Evolutionary conservation across 2,888 invertebrate genomes (phyloP).

Genomic region (Agrotis clavis): DNA sequence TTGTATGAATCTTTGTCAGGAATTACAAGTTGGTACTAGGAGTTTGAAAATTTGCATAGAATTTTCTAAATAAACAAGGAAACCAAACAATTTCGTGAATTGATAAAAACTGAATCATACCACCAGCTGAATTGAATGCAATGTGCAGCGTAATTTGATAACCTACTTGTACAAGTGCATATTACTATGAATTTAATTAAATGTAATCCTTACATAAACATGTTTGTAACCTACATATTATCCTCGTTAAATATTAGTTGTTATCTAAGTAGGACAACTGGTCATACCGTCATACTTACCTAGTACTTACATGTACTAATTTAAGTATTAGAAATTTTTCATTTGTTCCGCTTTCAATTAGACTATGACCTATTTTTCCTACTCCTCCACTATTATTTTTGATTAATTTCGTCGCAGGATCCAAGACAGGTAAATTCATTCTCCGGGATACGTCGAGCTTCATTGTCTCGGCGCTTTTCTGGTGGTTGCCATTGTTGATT

Average conservation of each 20-base stretch:
- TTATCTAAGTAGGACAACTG: slow-evolving; percentile 43
- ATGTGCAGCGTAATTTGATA: slow-evolving; percentile 8
- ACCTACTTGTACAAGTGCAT: slow-evolving; percentile 26
- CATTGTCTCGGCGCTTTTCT: too few relatives aligned
- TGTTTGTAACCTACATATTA: slow-evolving; percentile 31
- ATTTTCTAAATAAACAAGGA: slow-evolving; percentile 2
- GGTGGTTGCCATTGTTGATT: too few relatives aligned
- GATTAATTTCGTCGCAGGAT: too few relatives aligned
- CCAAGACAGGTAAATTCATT: too few relatives aligned
- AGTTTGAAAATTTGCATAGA: too few relatives aligned
- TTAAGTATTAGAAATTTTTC: neutral
- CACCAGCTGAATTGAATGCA: slow-evolving; percentile 27
- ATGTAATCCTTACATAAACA: slow-evolving; percentile 7
- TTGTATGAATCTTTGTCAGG: too few relatives aligned
- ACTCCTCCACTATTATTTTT: too few relatives aligned
- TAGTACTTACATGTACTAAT: neutral
- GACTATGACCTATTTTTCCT: too few relatives aligned
- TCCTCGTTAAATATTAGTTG: slow-evolving; percentile 21
- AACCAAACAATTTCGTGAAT: neutral
- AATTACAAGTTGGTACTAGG: too few relatives aligned
- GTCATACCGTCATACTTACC: slow-evolving; percentile 20
- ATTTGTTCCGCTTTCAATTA: neutral
- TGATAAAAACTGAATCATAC: slow-evolving; percentile 25
- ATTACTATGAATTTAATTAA: slow-evolving; percentile 14
- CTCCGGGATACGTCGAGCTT: too few relatives aligned